A percentile compares a stretch with the other conserved stretches of the same genome.
These are phyloP conservation scores for Oostethus manadensis DNA, from an alignment of 2,113 vertebrate species.

Conservation along the genomic window DNA sequence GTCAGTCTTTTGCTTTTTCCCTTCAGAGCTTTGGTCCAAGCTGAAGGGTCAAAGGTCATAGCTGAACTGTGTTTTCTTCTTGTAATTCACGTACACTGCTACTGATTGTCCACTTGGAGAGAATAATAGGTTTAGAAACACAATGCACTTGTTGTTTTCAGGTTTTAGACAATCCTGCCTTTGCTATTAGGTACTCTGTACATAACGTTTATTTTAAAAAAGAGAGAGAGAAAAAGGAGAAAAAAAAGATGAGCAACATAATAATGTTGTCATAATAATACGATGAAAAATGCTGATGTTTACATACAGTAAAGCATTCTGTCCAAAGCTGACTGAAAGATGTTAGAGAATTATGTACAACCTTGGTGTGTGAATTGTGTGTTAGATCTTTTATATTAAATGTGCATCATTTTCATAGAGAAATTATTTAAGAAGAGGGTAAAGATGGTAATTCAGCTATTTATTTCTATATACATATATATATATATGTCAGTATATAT, in stretches of 20 bases:
- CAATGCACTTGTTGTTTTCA: conserved; percentile 59
- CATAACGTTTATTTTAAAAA: conserved; percentile 47
- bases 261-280: conserved; percentile 54
- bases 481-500: neutral
- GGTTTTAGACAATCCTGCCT: conserved; percentile 70
- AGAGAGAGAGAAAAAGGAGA: conserved; percentile 11
- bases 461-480: conserved; percentile 72
- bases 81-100: conserved; percentile 20
- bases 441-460: conserved; percentile 74
- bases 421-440: conserved; percentile 77
- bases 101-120: conserved; percentile 11
- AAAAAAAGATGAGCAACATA: conserved; percentile 19
- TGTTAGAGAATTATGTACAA: conserved; percentile 63
- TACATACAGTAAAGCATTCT: conserved; percentile 54
- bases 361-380: conserved; percentile 72
- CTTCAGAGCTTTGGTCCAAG: neutral
- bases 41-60: neutral
- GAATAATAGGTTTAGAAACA: conserved; percentile 35
- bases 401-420: conserved; percentile 76
- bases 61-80: neutral
- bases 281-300: conserved; percentile 43
- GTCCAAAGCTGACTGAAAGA: conserved; percentile 60
- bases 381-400: conserved; percentile 78
- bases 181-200: conserved; percentile 59
- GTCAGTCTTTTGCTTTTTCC: neutral